Evolutionary conservation across 2,797 vertebrate species (phyloP).

Genomic region (Sebastes minor): DNA sequence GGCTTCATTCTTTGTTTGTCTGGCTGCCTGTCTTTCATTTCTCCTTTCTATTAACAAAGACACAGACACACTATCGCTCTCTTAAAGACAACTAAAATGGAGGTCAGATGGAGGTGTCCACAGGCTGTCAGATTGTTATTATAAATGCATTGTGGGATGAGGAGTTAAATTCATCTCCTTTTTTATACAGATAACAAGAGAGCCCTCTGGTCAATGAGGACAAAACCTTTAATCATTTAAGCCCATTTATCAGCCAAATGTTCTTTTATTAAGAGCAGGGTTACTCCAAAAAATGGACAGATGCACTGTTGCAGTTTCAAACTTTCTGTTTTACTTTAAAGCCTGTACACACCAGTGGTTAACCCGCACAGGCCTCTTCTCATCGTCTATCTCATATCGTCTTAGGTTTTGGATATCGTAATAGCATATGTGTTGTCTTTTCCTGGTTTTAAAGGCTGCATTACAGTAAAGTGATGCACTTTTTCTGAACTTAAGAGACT

Average conservation of each 20-base stretch:
- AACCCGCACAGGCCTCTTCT: neutral
- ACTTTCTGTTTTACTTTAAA: neutral
- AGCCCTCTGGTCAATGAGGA: neutral
- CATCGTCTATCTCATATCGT: no score
- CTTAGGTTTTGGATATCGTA: neutral
- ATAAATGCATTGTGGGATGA: constrained; percentile 13
- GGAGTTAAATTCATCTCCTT: constrained; percentile 11
- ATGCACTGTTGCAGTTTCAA: neutral
- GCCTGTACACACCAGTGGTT: neutral
- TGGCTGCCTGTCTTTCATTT: constrained; percentile 14
- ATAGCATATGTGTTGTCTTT: neutral
- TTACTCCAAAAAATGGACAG: neutral
- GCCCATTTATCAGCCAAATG: neutral
- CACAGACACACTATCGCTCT: neutral
- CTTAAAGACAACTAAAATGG: constrained; percentile 1
- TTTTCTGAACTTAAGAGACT: neutral
- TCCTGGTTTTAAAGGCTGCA: neutral
- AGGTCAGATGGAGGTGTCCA: neutral
- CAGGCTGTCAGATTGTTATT: neutral
- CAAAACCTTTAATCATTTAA: neutral
- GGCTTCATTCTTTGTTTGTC: constrained; percentile 11
- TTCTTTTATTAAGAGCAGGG: neutral
- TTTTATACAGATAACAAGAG: neutral
- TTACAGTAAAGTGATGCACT: neutral
- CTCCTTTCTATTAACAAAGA: constrained; percentile 17